These are phyloP conservation scores for Kradibia gibbosae DNA, from an alignment of 1,140 invertebrate species.

Conservation along the genomic window DNA sequence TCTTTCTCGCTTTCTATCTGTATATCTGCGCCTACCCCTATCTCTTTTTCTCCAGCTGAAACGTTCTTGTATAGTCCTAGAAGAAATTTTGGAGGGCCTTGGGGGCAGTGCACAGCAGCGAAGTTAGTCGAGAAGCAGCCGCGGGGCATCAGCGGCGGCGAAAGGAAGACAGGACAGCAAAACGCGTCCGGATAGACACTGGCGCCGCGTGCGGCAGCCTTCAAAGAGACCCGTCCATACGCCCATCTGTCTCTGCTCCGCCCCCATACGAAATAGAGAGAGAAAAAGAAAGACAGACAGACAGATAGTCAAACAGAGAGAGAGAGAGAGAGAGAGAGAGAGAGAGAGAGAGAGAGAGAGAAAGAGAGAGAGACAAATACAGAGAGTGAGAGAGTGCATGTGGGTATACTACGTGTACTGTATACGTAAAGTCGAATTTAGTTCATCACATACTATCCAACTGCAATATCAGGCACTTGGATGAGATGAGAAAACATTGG, in stretches of 20 bases:
- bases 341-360: slow-evolving; percentile 17
- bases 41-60: neutral
- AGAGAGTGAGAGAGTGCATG: neutral
- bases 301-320: slow-evolving; percentile 24
- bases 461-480: too few relatives aligned
- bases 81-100: slow-evolving; percentile 38
- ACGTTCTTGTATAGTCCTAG: neutral
- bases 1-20: neutral
- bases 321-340: slow-evolving; percentile 16
- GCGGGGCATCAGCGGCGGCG: neutral
- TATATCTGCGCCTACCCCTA: neutral
- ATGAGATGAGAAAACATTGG: too few relatives aligned
- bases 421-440: too few relatives aligned
- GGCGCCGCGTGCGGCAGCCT: slow-evolving; percentile 72
- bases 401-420: too few relatives aligned
- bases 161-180: neutral
- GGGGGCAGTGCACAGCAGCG: slow-evolving; percentile 1
- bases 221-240: slow-evolving; percentile 71
- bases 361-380: neutral
- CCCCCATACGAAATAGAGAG: slow-evolving; percentile 60
- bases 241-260: slow-evolving; percentile 73
- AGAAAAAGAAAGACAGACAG: slow-evolving; percentile 9
- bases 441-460: too few relatives aligned
- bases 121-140: neutral
- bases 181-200: slow-evolving; percentile 54